Conservation (phyloP, 2,888 invertebrate genomes). For the Galeopsomyia nigrocyanea region DNA sequence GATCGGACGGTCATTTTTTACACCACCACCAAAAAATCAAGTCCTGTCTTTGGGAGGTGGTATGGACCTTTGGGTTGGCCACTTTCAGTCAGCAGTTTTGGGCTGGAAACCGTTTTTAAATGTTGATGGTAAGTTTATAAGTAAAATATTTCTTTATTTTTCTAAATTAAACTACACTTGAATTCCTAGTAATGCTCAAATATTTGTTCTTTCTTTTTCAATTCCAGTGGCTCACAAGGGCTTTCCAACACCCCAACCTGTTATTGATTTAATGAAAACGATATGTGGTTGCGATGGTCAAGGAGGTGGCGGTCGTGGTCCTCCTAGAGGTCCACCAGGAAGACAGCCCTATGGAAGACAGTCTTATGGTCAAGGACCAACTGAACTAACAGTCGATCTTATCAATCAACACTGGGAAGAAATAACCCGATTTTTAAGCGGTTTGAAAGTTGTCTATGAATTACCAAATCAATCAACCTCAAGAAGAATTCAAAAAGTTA, state of each 20-base stretch:
- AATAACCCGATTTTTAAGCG: conserved; percentile 68
- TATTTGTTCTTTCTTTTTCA: neutral
- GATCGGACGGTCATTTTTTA: conserved; percentile 40
- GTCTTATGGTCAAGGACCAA: neutral
- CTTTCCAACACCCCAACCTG: conserved; percentile 74
- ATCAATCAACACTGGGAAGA: conserved; percentile 32
- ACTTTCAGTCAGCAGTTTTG: conserved; percentile 92
- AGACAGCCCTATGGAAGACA: conserved; percentile 29
- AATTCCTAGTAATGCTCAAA: too few relatives aligned
- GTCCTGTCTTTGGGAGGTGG: conserved; percentile 79
- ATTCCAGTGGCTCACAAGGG: conserved; percentile 82
- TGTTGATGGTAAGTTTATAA: conserved; percentile 79
- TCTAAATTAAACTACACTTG: neutral
- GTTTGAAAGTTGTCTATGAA: conserved; percentile 69
- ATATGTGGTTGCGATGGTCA: conserved; percentile 43
- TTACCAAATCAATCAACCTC: conserved; percentile 67
- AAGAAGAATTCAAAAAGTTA: conserved; percentile 69
- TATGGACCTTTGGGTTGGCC: conserved; percentile 92
- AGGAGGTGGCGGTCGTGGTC: neutral
- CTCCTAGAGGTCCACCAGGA: conserved; percentile 13
- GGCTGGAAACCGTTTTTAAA: conserved; percentile 89
- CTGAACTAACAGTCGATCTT: conserved; percentile 8
- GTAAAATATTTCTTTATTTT: conserved; percentile 13
- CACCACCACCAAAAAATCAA: conserved; percentile 65
- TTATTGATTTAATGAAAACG: conserved; percentile 69